Evolutionary conservation across 2,113 vertebrate species (phyloP), one percentile per base, ranked within the genome.

Genomic region (Oryzias curvinotus): DNA sequence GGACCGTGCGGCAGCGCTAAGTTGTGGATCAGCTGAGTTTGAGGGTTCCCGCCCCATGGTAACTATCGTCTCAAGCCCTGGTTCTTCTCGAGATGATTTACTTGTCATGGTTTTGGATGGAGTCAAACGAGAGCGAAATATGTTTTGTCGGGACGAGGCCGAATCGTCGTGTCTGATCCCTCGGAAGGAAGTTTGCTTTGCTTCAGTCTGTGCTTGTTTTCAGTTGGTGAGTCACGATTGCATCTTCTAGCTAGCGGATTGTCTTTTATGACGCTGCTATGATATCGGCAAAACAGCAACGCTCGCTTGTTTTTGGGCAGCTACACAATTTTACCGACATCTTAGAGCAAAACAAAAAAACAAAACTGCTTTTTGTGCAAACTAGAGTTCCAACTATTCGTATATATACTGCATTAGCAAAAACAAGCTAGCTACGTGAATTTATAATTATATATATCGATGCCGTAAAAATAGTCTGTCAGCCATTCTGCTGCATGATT

Each of bases 171-270:
- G 43, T 72, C 30, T 21, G 56, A 41, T 25, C 14, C 18, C 13
- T 62, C 28, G 63, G 53, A 57, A 50, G 36, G 21, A 49, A 45
- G 10, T 10, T 51, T 5, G 30, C 21, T 49, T 16, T 52, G 23
- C 44, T 26, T 26, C 48, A 21, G 66, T 46, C 43, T 68, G 51
- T 25, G 72, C 42, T 77, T 44, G 57, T 78, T 77, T 80, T 68
- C 78, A 58, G 48, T 77, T 65, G 87, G 91, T 90, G 89, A 92
- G 91, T 92, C 89, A 87, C 48, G 57, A 78, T 36, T 83, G 81
- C 80, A 73, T 74, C 78, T 81, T 67, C 63, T 58, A 19, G 68
- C 75, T 48, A 67, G 65, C 53, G 42, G 43, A 67, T 64, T 36
- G 23, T 73, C 53, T 71, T 73, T 66, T 56, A 70, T 25, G n/a